These are phyloP conservation scores for Drosophila santomea DNA, from an alignment of 1,140 invertebrate species.

Conservation along the genomic window DNA sequence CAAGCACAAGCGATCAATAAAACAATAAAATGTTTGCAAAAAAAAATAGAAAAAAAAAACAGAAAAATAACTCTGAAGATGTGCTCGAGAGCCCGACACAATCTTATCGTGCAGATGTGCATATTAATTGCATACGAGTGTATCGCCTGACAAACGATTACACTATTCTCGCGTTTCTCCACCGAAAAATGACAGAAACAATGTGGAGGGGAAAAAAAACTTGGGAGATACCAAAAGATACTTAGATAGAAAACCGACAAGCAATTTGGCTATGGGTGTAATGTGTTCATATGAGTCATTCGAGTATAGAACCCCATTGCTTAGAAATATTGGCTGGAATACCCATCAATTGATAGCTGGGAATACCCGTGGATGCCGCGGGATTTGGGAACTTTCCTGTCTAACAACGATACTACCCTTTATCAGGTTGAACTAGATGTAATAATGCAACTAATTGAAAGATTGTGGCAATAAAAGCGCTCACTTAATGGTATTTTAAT, in stretches of 20 bases:
- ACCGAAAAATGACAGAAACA: slow-evolving; percentile 7
- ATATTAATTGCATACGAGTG: slow-evolving; percentile 35
- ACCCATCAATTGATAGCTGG: not conserved
- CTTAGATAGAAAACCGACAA: slow-evolving; percentile 13
- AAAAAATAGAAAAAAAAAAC: slow-evolving; percentile 1
- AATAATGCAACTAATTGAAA: too few species aligned
- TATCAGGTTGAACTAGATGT: not conserved
- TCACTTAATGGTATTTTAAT: not conserved
- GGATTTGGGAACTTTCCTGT: slow-evolving; percentile 4
- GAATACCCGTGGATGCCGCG: slow-evolving; percentile 4
- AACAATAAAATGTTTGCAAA: slow-evolving; percentile 11
- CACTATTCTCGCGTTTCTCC: slow-evolving; percentile 8
- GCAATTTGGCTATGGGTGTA: slow-evolving; percentile 6
- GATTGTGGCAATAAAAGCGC: too few species aligned
- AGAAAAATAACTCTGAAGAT: not conserved
- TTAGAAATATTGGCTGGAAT: slow-evolving; percentile 2
- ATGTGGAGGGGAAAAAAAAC: slow-evolving; percentile 4
- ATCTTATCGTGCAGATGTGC: slow-evolving; percentile 49
- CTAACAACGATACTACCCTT: not conserved
- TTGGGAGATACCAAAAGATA: slow-evolving; percentile 26
- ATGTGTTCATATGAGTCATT: slow-evolving; percentile 11
- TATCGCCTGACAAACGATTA: slow-evolving; percentile 37
- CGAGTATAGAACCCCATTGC: not conserved
- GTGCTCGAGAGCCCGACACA: not conserved
- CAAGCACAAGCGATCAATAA: slow-evolving; percentile 5